Conservation (phyloP, 2,113 vertebrate species). For the Syrrhaptes paradoxus region DNA sequence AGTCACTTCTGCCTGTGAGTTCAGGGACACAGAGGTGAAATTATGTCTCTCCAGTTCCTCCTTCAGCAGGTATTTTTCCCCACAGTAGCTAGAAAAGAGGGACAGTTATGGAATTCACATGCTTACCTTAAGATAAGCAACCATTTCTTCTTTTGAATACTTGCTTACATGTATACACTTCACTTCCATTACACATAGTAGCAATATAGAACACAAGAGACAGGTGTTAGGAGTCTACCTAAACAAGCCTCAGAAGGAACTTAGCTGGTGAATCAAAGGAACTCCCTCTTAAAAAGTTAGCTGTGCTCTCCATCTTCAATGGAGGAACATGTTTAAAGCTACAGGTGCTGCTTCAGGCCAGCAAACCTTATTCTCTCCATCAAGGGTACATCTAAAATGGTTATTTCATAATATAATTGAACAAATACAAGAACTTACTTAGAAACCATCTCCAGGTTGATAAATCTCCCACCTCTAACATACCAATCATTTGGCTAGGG, state of each 20-base stretch:
- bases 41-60: neutral
- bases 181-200: neutral
- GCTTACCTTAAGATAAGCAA: neutral
- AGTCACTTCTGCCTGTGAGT: neutral
- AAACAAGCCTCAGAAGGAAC: neutral
- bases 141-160: neutral
- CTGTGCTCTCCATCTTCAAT: neutral
- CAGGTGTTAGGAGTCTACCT: neutral
- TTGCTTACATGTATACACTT: neutral
- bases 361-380: neutral
- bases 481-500: neutral
- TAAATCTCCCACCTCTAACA: neutral
- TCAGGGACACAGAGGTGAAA: neutral
- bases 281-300: neutral
- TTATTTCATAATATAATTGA: neutral
- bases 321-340: neutral
- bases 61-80: neutral
- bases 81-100: neutral
- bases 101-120: neutral
- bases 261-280: neutral
- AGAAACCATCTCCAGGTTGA: neutral
- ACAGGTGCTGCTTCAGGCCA: neutral
- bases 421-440: neutral
- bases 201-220: neutral
- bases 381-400: neutral